Evolutionary conservation across 2,113 vertebrate genomes (phyloP), one percentile per base, ranked within the genome.

Genomic region (Callipepla squamata): DNA sequence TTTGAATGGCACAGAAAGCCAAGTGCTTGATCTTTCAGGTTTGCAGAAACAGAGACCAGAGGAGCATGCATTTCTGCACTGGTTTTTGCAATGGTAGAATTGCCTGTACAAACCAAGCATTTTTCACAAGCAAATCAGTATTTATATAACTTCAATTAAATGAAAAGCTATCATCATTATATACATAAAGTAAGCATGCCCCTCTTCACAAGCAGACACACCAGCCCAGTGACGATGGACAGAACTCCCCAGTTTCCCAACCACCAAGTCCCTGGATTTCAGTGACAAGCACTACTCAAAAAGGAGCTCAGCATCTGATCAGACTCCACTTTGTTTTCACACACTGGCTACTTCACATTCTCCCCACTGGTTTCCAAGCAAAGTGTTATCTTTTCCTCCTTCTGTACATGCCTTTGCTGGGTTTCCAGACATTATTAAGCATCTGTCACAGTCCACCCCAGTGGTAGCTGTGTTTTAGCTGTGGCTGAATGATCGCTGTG

Each of bases 391-490:
- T 91, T 92, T 87, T 7, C 68, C 78, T 88, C 36, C 57, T 91
- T 77, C 57, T 84, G 68, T 72, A 48, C 1, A 75, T 66, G 1
- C 40, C 51, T 94, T 87, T 28, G 1, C 58, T 86, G 73, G 12
- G 23, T 84, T 94, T 94, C 28, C 61, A 95, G 91, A 77, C 40
- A 79, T 92, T 94, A 91, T 91, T 94, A 92, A 91, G 65, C 58
- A 79, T 85, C 76, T 90, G 87, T 88, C 94, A 94, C 44, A n/a
- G 66, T 62, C 77, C 50, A 84, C 81, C 87, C 94, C 90, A 95
- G 87, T 86, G 90, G 73, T 81, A 86, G 40, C 79, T 90, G 76
- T 76, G 53, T 90, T 96, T 94, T 65, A 78, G 57, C 75, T 83
- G 51, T 76, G 85, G 69, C 83, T 95, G 92, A 94, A 94, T 88